A percentile compares a stretch with the other conserved stretches of the same genome.
These are phyloP conservation scores for Nymphalis urticae DNA, from an alignment of 2,888 invertebrate species.

Conservation along the genomic window DNA sequence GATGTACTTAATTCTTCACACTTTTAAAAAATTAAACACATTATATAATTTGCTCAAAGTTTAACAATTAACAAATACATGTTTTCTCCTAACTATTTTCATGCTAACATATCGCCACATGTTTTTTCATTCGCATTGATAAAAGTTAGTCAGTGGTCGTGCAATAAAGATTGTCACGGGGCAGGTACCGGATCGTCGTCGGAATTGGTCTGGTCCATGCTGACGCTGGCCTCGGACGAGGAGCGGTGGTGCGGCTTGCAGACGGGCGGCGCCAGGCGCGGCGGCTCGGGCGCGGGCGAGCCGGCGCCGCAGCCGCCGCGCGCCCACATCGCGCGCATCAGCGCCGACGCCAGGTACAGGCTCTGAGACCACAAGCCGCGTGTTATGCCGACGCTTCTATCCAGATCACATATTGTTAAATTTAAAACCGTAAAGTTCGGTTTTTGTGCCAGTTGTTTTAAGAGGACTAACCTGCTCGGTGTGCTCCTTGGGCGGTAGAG, in stretches of 20 bases:
- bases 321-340: constrained; percentile 96
- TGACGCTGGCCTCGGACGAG: constrained; percentile 90
- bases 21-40: constrained; percentile 52
- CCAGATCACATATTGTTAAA: too few species aligned
- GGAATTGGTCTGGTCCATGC: constrained; percentile 90
- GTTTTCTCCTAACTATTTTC: background rate
- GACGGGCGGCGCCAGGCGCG: constrained; percentile 74
- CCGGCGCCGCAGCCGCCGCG: constrained; percentile 77
- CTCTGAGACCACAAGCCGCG: constrained; percentile 79
- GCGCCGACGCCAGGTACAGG: constrained; percentile 92
- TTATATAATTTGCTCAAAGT: background rate
- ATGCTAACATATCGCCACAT: background rate
- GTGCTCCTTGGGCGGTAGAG: constrained; percentile 94
- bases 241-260: constrained; percentile 79
- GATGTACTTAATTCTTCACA: constrained; percentile 82
- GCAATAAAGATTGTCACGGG: too few species aligned
- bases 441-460: too few species aligned
- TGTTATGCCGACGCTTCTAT: too few species aligned
- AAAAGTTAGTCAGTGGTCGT: too few species aligned
- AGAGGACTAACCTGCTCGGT: constrained; percentile 88
- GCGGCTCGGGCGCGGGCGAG: constrained; percentile 70
- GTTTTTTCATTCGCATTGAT: too few species aligned
- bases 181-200: constrained; percentile 84
- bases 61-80: background rate
- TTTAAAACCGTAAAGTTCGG: too few species aligned